These are phyloP conservation scores for Turritopsis dohrnii DNA, from an alignment of 30 jellyfish, hydroid and myxozoan genomes.

Conservation along the genomic window DNA sequence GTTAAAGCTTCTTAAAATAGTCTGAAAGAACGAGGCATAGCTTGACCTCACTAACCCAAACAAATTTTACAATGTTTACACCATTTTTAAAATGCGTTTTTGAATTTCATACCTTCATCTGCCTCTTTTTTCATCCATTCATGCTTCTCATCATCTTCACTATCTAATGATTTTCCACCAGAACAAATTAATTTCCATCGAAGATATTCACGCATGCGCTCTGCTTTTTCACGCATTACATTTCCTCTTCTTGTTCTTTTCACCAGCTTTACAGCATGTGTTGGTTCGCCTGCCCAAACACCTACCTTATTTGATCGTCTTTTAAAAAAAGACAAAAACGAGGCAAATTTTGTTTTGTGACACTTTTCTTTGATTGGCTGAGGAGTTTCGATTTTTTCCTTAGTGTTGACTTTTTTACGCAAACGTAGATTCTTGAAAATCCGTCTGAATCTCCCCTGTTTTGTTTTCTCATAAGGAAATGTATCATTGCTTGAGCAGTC, in stretches of 20 bases:
- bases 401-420: neutral
- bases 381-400: neutral
- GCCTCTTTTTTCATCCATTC: neutral
- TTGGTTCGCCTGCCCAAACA: neutral
- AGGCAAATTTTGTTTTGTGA: neutral
- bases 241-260: neutral
- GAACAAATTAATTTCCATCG: neutral
- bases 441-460: neutral
- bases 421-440: neutral
- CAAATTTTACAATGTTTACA: too few species aligned
- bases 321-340: neutral
- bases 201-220: neutral
- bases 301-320: neutral
- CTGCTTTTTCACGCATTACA: neutral
- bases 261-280: neutral
- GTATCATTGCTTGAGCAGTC: too few species aligned
- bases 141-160: neutral
- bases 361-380: neutral
- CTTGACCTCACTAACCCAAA: too few species aligned
- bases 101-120: neutral
- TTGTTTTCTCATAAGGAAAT: too few species aligned
- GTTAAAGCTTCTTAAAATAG: too few species aligned
- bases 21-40: too few species aligned
- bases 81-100: too few species aligned
- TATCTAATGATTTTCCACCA: neutral